phyloP scores from a whole-genome alignment of 2,888 invertebrate species.

The Parnassius smintheus region DNA sequence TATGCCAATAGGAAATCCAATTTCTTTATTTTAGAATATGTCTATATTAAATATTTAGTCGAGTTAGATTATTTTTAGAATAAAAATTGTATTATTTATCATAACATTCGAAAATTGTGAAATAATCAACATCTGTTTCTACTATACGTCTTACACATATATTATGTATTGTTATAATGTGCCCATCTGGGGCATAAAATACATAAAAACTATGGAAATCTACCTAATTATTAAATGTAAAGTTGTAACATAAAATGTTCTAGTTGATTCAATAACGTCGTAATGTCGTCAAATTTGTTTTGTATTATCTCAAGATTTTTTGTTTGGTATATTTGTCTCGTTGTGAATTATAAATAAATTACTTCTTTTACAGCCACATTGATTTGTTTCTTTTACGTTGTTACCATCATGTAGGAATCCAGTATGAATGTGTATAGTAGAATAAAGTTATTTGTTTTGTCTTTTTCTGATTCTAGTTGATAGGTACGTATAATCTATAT shows the following conservation, averaged over 20 bases:
- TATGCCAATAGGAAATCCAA: conserved; percentile 55
- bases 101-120: conserved; percentile 70
- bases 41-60: conserved; percentile 75
- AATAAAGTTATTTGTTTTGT: too few relatives aligned
- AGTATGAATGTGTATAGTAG: too few relatives aligned
- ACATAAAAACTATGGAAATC: conserved; percentile 42
- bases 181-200: conserved; percentile 49
- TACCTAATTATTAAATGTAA: conserved; percentile 43
- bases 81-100: conserved; percentile 78
- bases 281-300: conserved; percentile 42
- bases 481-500: too few relatives aligned
- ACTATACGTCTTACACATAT: conserved; percentile 49
- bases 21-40: conserved; percentile 70
- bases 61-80: conserved; percentile 72
- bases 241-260: conserved; percentile 52
- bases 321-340: conserved; percentile 68
- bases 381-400: conserved; percentile 28
- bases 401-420: too few relatives aligned
- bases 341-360: conserved; percentile 79
- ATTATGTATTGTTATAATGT: conserved; percentile 39
- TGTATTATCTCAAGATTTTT: conserved; percentile 61
- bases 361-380: conserved; percentile 72
- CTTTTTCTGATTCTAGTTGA: too few relatives aligned
- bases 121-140: conserved; percentile 49
- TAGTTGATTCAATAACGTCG: conserved; percentile 28